Base-by-base conservation (phyloP, 2,113 vertebrate species). In the Edolisoma coerulescens region DNA sequence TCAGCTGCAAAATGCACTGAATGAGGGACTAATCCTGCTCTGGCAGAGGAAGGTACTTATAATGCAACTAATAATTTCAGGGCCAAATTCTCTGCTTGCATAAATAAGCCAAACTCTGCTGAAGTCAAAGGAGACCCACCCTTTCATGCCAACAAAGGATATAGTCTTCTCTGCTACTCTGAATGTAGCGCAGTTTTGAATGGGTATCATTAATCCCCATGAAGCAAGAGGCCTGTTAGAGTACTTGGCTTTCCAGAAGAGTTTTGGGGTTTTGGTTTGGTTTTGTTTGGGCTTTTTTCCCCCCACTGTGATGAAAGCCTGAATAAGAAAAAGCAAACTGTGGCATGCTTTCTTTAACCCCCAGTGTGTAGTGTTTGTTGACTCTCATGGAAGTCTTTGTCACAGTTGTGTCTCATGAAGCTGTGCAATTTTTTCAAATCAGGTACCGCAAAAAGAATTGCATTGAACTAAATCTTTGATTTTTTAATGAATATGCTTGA, bases 1-100 rank as follows among this genome's bases (percentile, higher is more conserved):
- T 84, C 76, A 74, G 69, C 65, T 93, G 84, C 81, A 96, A 91
- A 96, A 94, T n/a, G 49, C 53, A 89, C 65, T 89, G 87, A 87
- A 94, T 82, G 70, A 89, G 20, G n/a, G 78, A 84, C 74, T 91
- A 93, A 94, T 95, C 84, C 74, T 85, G 61, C 81, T 91, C 91
- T 93, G 93, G 74, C 93, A 94, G 52, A 50, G 16, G 11, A 64
- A 95, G 28, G 32, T 81, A 84, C 89, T 94, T 71, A 87, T 4
- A 94, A 73, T 82, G 49, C 70, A 87, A 89, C 37, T 71, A 68
- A 77, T 82, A 94, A 78, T 87, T 93, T 87, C 49, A 84, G 76
- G 41, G 65, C 75, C 81, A 94, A 76, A 89, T 69, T 94, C 84
- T 94, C 67, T 85, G 35, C 86, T 92, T 68, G 28, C 41, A 79